Evolutionary conservation across 2,888 invertebrate genomes (phyloP).

Genomic region (Ecdyonurus torrentis): DNA sequence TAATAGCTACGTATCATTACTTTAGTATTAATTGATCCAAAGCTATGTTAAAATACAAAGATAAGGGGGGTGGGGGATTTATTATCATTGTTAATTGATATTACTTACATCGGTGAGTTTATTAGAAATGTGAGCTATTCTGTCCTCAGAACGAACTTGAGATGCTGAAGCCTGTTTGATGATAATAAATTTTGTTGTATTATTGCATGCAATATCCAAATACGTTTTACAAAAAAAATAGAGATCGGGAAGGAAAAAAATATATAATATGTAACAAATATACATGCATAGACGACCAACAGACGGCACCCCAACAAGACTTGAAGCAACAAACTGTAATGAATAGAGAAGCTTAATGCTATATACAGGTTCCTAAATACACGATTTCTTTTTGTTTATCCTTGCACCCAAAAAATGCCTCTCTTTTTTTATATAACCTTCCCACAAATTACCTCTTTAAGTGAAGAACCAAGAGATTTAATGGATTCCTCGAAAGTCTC

Average conservation of each 20-base stretch:
- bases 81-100: too few relatives aligned
- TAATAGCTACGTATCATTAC: too few relatives aligned
- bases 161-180: conserved; percentile 45
- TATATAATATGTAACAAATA: too few relatives aligned
- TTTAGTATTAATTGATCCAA: too few relatives aligned
- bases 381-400: not conserved
- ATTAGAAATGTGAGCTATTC: conserved; percentile 54
- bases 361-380: not conserved
- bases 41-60: too few relatives aligned
- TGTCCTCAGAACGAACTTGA: conserved; percentile 54
- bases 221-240: too few relatives aligned
- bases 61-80: too few relatives aligned
- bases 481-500: conserved; percentile 84
- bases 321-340: not conserved
- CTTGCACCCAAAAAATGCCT: not conserved
- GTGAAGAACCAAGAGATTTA: conserved; percentile 72
- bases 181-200: conserved; percentile 13
- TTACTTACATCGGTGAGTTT: conserved; percentile 55
- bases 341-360: conserved; percentile 1
- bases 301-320: not conserved
- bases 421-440: not conserved
- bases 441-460: conserved; percentile 68
- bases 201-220: conserved; percentile 11
- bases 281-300: not conserved
- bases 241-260: too few relatives aligned